Evolutionary conservation across 2,113 vertebrate species (phyloP).

Genomic region (Empidonax alnorum): DNA sequence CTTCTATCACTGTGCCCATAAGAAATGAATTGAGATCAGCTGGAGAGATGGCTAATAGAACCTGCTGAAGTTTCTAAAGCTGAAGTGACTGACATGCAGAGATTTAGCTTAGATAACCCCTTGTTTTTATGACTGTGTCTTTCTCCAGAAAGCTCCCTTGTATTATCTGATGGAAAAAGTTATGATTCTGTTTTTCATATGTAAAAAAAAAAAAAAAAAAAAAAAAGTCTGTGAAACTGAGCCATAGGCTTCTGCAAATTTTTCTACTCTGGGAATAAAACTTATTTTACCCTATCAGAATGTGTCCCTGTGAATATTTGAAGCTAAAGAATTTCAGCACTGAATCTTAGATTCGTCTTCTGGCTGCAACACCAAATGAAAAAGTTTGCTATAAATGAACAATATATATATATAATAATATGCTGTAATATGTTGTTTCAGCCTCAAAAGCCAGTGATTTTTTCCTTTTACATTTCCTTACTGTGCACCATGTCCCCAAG

Average conservation of each 20-base stretch:
- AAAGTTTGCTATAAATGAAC: neutral
- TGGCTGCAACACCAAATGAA: neutral
- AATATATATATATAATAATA: neutral
- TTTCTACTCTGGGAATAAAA: neutral
- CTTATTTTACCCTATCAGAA: neutral
- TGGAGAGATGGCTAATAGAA: neutral
- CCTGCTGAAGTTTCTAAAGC: constrained; percentile 5
- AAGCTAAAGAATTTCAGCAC: neutral
- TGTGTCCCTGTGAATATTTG: neutral
- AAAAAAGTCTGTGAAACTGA: constrained; percentile 1
- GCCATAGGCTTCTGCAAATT: neutral
- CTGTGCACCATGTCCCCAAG: neutral
- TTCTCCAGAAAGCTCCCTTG: neutral
- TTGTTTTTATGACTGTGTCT: constrained; percentile 8
- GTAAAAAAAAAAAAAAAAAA: neutral
- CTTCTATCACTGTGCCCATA: neutral
- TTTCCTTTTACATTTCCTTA: neutral
- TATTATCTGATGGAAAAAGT: constrained; percentile 18
- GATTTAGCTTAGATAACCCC: constrained; percentile 33
- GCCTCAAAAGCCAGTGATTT: neutral
- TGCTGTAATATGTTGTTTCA: neutral
- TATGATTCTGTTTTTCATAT: constrained; percentile 11
- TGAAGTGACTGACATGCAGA: constrained; percentile 4
- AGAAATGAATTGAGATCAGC: constrained; percentile 4
- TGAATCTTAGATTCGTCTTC: neutral